A percentile compares a stretch with the other conserved stretches of the same genome.
phyloP scores from a whole-genome alignment of 2,797 vertebrate species.

The Pantherophis vulpinus region DNA sequence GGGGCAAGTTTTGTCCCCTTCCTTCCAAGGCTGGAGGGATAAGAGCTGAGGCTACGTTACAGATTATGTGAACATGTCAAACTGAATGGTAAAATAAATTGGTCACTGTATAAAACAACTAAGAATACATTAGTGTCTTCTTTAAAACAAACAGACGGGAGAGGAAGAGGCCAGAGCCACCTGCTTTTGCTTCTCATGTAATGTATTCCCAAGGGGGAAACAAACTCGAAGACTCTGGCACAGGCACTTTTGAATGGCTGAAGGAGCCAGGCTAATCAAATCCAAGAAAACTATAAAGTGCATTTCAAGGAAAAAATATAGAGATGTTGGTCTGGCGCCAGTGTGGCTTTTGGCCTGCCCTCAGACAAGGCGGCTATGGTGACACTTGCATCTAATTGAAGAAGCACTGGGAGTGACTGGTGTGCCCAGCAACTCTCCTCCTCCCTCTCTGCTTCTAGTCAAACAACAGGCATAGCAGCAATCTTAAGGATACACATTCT shows the following conservation, averaged over 20 bases:
- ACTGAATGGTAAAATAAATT: constrained; percentile 23
- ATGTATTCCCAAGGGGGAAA: not conserved
- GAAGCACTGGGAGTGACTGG: not conserved
- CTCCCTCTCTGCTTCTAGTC: not conserved
- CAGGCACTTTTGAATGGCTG: constrained; percentile 18
- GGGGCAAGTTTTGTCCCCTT: not conserved
- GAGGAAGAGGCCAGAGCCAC: not conserved
- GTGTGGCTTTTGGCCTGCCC: not conserved
- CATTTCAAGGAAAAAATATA: constrained; percentile 10
- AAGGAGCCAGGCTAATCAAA: constrained; percentile 2
- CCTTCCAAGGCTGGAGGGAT: not conserved
- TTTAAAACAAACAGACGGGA: not conserved
- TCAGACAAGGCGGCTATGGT: not conserved
- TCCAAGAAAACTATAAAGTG: constrained; percentile 28
- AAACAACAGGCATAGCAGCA: constrained; percentile 13
- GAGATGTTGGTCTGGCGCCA: not conserved
- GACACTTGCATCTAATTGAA: not conserved
- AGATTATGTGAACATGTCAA: constrained; percentile 1
- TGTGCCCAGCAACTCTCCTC: not conserved
- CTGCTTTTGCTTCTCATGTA: not conserved
- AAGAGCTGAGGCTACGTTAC: not conserved
- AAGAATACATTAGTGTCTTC: not conserved
- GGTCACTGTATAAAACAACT: constrained; percentile 27
- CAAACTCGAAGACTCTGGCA: too few species aligned
- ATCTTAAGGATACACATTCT: not conserved